These are phyloP conservation scores for Anabacerthia variegaticeps DNA, from an alignment of 2,797 vertebrate genomes.

Conservation along the genomic window DNA sequence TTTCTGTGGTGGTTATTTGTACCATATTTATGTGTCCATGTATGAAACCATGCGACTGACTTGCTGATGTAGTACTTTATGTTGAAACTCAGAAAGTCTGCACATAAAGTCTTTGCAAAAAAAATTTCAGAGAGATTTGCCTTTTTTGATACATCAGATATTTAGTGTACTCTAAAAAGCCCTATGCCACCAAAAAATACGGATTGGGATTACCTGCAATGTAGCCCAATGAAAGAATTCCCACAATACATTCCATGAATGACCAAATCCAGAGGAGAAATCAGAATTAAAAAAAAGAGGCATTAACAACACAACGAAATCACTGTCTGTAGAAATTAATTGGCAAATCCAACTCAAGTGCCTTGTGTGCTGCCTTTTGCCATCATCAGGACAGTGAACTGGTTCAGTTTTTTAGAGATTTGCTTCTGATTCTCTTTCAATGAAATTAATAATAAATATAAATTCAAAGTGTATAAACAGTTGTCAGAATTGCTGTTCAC, in stretches of 20 bases:
- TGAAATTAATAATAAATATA: background rate
- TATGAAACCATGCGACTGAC: background rate
- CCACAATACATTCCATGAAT: background rate
- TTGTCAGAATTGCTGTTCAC: background rate
- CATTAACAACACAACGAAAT: background rate
- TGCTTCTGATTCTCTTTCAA: background rate
- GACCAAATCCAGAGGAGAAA: background rate
- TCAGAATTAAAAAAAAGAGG: background rate
- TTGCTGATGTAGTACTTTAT: background rate
- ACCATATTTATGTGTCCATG: background rate
- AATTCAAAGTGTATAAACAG: background rate
- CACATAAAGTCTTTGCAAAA: background rate
- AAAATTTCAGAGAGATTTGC: background rate
- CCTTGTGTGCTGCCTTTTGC: background rate
- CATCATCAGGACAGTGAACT: background rate
- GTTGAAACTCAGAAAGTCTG: background rate
- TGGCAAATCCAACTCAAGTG: background rate
- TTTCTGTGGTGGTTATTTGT: background rate
- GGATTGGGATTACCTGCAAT: background rate
- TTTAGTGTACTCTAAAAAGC: background rate
- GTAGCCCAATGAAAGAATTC: background rate
- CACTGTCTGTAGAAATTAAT: background rate
- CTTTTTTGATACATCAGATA: background rate
- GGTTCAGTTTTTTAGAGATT: background rate
- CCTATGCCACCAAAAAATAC: rapidly evolving